Base-by-base conservation (phyloP, 1,140 invertebrate genomes). In the Musca domestica region DNA sequence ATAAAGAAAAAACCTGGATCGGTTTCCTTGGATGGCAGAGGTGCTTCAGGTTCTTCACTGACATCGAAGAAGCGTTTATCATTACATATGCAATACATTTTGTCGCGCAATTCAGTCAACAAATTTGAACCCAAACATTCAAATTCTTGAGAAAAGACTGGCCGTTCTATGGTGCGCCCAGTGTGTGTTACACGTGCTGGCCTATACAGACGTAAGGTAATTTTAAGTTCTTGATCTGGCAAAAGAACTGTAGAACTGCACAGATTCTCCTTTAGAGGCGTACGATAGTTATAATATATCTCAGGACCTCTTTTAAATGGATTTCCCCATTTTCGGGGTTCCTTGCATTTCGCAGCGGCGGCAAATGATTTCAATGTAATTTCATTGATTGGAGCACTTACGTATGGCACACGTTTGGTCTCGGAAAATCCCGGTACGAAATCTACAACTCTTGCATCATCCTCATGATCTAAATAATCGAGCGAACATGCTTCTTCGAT, bases 1-100 rank as follows among this genome's bases (percentile, higher is more conserved):
- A 95, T 92, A 74, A 89, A 94, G 74, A 94, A 89, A 75, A 92
- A 91, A 0, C 88, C 88, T 0, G 91, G 74, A 69, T 81, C 68
- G 7, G 64, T 71, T 76, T 88, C 87, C 20, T 87, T 84, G 12
- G 77, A 76, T 2, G 81, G 71, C 5, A 77, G 66, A 4, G 78
- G 70, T 0, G 79, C 69, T 9, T 86, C 76, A 0, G 88, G 87
- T 64, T 86, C 76, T 5, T 86, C 73, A 73, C 90, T 91, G 3
- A 88, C 82, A 70, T 92, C 91, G 22, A 84, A 82, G 34, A 87
- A 82, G 64, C 87, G 79, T 47, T 84, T 83, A 19, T 86, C 77
- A 80, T 93, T 90, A 68, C 88, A 88, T 15, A 86, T 71, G 75
- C 92, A 94, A 1, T 75, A 80, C 65, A 93, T 88, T 69, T 86